Evolutionary conservation across 2,888 invertebrate species (phyloP).

Genomic region (Polymixis lichenea): DNA sequence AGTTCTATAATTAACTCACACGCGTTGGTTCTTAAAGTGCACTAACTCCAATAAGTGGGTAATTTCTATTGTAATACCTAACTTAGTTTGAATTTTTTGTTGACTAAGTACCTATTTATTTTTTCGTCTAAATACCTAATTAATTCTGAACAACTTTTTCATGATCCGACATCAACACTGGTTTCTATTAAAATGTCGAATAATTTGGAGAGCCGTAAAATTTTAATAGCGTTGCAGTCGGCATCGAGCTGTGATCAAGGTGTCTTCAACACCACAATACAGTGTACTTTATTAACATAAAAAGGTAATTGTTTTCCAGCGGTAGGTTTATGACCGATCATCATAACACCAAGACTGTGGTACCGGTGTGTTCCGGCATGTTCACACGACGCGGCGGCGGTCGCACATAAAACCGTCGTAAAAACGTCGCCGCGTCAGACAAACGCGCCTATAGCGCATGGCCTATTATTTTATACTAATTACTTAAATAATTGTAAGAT

Average conservation of each 20-base stretch:
- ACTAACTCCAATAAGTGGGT: not conserved
- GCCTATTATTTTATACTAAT: conserved; percentile 47
- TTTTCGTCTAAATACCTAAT: not conserved
- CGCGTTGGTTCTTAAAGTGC: not conserved
- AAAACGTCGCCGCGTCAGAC: conserved; percentile 15
- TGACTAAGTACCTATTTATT: not conserved
- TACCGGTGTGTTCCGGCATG: conserved; percentile 6
- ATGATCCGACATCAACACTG: not conserved
- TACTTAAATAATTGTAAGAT: conserved; percentile 52
- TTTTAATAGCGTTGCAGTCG: not conserved
- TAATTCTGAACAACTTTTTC: conserved; percentile 2
- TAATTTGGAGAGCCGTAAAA: conserved; percentile 22
- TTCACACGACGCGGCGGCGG: conserved; percentile 16
- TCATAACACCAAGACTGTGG: not conserved
- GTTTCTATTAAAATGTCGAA: conserved; percentile 5
- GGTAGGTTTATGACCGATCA: conserved; percentile 14
- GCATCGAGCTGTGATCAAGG: not conserved
- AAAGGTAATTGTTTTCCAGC: conserved; percentile 24
- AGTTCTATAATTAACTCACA: not conserved
- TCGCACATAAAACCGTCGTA: conserved; percentile 31
- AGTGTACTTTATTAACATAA: not conserved
- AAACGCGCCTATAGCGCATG: not conserved
- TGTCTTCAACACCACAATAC: not conserved
- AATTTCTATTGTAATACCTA: conserved; percentile 2
- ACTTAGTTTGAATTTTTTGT: not conserved